A percentile compares a stretch with the other conserved stretches of the same genome.
phyloP scores from a whole-genome alignment of 2,888 invertebrate species.

The Scaptodrosophila latifasciaeformis region DNA sequence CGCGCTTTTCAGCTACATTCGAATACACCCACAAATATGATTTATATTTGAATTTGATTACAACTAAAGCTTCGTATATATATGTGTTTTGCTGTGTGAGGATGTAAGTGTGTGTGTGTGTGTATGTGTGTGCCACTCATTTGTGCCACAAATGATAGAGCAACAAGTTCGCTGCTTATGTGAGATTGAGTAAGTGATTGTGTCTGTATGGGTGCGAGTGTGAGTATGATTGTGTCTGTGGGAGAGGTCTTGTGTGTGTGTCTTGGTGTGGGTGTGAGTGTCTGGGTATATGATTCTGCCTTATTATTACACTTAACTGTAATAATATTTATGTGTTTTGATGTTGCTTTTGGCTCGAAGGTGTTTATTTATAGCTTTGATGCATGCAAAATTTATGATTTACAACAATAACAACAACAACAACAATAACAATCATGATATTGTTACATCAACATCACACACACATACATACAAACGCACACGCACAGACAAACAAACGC shows the following conservation, averaged over 20 bases:
- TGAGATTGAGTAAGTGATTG: not conserved
- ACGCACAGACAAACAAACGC: not conserved
- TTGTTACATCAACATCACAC: conserved; percentile 10
- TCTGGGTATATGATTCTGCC: conserved; percentile 29
- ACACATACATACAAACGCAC: conserved; percentile 3
- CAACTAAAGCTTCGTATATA: conserved; percentile 35
- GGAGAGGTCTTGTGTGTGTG: conserved; percentile 8
- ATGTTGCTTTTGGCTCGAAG: conserved; percentile 25
- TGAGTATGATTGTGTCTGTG: conserved; percentile 5
- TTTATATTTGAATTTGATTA: conserved; percentile 65
- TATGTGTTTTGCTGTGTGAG: not conserved
- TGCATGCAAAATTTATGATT: conserved; percentile 64
- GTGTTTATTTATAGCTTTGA: conserved; percentile 59
- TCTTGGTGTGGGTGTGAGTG: conserved; percentile 33
- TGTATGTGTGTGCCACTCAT: conserved; percentile 10
- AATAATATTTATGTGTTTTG: conserved; percentile 55
- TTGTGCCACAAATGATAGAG: conserved; percentile 10
- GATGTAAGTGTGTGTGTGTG: too few species aligned
- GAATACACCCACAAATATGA: conserved; percentile 46
- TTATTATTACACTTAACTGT: conserved; percentile 59
- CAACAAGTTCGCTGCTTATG: conserved; percentile 28
- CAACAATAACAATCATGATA: conserved; percentile 13
- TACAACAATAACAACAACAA: conserved; percentile 37
- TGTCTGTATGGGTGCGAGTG: conserved; percentile 3
- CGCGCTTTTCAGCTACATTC: conserved; percentile 1